These are phyloP conservation scores for Lasioglossum malachurum DNA, from an alignment of 2,888 invertebrate species.

Conservation along the genomic window DNA sequence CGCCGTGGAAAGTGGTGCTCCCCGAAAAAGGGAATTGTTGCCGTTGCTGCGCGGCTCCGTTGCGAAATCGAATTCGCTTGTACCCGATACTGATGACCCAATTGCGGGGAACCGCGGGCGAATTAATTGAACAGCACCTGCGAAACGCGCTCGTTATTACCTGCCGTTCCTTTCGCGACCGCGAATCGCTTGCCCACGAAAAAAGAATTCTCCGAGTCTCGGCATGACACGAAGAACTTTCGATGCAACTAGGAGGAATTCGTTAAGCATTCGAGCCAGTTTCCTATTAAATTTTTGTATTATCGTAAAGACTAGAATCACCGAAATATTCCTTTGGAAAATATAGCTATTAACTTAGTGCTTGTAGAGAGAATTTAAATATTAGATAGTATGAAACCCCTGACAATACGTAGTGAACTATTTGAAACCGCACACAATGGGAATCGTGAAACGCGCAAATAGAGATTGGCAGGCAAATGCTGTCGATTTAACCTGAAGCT, in stretches of 20 bases:
- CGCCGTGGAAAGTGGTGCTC: conserved; percentile 39
- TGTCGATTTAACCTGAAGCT: background rate
- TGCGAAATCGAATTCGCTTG: conserved; percentile 63
- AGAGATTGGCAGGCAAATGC: background rate
- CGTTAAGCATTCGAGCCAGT: background rate
- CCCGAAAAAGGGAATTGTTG: conserved; percentile 59
- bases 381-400: background rate
- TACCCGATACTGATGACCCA: conserved; percentile 55
- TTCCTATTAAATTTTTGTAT: background rate
- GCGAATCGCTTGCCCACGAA: background rate
- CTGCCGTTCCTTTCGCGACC: conserved; percentile 17
- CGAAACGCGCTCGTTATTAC: conserved; percentile 35
- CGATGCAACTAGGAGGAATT: background rate
- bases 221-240: background rate
- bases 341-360: background rate
- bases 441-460: background rate
- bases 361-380: background rate
- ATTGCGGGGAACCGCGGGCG: conserved; percentile 53
- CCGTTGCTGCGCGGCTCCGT: conserved; percentile 37
- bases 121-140: conserved; percentile 58
- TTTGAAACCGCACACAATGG: background rate
- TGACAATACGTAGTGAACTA: background rate
- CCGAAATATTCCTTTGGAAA: background rate
- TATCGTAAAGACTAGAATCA: background rate
- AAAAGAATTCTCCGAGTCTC: background rate